phyloP scores from a whole-genome alignment of 92 coral and sea anemone species.

The Parazoanthus atlanticus region DNA sequence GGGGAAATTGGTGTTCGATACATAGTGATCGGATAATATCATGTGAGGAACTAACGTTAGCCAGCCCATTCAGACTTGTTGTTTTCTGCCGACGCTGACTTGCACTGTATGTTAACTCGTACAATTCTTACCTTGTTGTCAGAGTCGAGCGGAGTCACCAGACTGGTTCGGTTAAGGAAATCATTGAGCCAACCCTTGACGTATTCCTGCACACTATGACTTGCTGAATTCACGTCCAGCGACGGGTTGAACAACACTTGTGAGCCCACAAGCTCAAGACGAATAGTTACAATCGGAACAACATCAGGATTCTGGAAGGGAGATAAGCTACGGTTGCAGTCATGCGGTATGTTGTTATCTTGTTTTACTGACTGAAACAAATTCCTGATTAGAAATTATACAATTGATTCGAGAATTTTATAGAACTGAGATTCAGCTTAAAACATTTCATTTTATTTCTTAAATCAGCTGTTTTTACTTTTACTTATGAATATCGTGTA shows the following conservation, averaged over 20 bases:
- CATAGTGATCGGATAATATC: background rate
- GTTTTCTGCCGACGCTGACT: too few relatives aligned
- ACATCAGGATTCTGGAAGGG: slow-evolving; percentile 62
- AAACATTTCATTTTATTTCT: too few relatives aligned
- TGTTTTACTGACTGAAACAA: too few relatives aligned
- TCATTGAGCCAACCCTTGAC: slow-evolving; percentile 83
- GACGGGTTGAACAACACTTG: slow-evolving; percentile 94
- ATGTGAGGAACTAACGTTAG: background rate
- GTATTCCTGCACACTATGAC: slow-evolving; percentile 88
- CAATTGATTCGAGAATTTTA: too few relatives aligned
- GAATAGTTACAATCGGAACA: slow-evolving; percentile 80
- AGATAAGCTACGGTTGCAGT: background rate
- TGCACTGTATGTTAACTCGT: too few relatives aligned
- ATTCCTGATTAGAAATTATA: too few relatives aligned
- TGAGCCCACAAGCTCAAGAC: slow-evolving; percentile 93
- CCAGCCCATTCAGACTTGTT: background rate
- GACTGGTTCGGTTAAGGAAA: slow-evolving; percentile 86
- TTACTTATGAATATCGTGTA: too few relatives aligned
- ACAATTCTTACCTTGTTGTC: slow-evolving; percentile 67
- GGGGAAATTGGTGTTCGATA: background rate
- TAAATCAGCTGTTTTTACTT: too few relatives aligned
- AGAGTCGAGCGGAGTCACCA: slow-evolving; percentile 81
- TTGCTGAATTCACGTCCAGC: slow-evolving; percentile 85
- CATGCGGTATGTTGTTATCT: background rate
- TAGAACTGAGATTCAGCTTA: too few relatives aligned